Percentiles rank a stretch among this genome's conserved stretches.
These are phyloP conservation scores for Neuroterus valhalla DNA, from an alignment of 1,140 invertebrate genomes.

Conservation along the genomic window DNA sequence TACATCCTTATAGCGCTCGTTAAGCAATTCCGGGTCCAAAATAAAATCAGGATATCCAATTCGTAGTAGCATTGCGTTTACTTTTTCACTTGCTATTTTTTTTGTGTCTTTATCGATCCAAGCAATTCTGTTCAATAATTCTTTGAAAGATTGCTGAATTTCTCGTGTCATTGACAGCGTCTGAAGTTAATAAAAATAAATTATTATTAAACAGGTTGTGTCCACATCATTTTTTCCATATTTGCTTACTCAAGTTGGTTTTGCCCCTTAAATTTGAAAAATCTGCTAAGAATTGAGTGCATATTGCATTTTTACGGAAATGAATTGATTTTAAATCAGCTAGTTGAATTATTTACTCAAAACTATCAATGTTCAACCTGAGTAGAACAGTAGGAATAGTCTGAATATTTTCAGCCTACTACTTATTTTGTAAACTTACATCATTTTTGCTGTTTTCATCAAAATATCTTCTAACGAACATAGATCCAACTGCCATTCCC, in stretches of 20 bases:
- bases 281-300: too few relatives aligned
- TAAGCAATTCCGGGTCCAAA: conserved; percentile 81
- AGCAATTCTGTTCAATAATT: conserved; percentile 80
- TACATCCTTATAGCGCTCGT: conserved; percentile 85
- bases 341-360: not conserved
- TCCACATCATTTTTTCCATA: too few relatives aligned
- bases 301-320: conserved; percentile 31
- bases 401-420: too few relatives aligned
- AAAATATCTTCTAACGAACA: conserved; percentile 92
- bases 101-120: conserved; percentile 93
- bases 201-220: too few relatives aligned
- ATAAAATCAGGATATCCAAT: conserved; percentile 95
- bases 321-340: not conserved
- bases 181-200: conserved; percentile 70
- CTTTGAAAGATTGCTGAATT: conserved; percentile 84
- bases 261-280: too few relatives aligned
- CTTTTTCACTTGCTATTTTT: conserved; percentile 85
- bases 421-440: conserved; percentile 68
- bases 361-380: too few relatives aligned
- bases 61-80: conserved; percentile 86
- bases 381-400: too few relatives aligned
- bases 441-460: conserved; percentile 87
- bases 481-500: conserved; percentile 87
- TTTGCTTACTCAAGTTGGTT: too few relatives aligned
- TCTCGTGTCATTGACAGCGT: conserved; percentile 90